Percentiles rank a stretch among this genome's conserved stretches.
Evolutionary conservation across 2,113 vertebrate species (phyloP).

Genomic region (Ranitomeya imitator): DNA sequence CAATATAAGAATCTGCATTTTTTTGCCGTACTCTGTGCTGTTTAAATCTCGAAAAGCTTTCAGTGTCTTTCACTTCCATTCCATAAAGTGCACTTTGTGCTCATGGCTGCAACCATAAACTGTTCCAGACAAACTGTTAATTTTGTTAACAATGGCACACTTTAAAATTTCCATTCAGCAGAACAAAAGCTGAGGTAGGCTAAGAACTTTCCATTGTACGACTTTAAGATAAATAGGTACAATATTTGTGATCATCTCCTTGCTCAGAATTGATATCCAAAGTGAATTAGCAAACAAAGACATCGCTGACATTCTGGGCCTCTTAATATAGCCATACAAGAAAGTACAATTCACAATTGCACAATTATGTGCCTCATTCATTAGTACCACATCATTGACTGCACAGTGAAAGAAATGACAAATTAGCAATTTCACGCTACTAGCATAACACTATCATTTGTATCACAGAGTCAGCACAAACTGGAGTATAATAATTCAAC

Average conservation of each 20-base stretch:
- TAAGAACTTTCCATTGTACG: background rate
- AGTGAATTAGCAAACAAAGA: conserved; percentile 64
- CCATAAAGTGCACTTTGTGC: conserved; percentile 60
- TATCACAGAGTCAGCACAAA: conserved; percentile 87
- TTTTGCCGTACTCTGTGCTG: background rate
- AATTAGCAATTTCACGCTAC: conserved; percentile 76
- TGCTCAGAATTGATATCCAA: background rate
- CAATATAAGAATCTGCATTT: background rate
- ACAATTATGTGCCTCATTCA: conserved; percentile 68
- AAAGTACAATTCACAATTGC: conserved; percentile 62
- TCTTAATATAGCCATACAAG: conserved; percentile 50
- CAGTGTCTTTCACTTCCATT: conserved; percentile 7
- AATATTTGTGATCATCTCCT: conserved; percentile 30
- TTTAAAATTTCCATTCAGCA: conserved; percentile 40
- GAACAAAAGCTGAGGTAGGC: conserved; percentile 36
- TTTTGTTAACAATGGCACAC: background rate
- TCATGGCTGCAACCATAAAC: conserved; percentile 46
- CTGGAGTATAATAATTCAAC: conserved; percentile 75
- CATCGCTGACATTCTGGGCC: conserved; percentile 51
- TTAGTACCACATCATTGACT: conserved; percentile 73
- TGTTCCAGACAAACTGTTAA: background rate
- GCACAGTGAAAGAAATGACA: conserved; percentile 81
- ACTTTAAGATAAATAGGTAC: conserved; percentile 32
- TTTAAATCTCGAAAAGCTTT: background rate
- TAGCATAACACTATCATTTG: conserved; percentile 77